Evolutionary conservation across 2,113 vertebrate species (phyloP).

Genomic region (Petaurus breviceps): DNA sequence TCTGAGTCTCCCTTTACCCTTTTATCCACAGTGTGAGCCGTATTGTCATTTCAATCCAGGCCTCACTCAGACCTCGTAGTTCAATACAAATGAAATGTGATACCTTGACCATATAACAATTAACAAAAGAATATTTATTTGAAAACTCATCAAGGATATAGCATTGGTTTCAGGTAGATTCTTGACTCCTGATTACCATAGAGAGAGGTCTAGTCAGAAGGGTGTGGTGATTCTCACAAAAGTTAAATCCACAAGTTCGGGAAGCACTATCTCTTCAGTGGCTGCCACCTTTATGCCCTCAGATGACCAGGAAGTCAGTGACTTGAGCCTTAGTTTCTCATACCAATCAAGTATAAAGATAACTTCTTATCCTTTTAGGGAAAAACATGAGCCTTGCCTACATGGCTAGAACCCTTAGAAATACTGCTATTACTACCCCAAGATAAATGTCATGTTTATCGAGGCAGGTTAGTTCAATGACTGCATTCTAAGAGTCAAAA

Average conservation of each 20-base stretch:
- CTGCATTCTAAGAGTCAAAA: not conserved
- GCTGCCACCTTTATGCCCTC: not conserved
- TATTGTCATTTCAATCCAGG: not conserved
- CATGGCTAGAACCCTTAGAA: not conserved
- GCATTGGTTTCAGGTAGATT: not conserved
- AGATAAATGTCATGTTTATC: not conserved
- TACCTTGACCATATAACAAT: not conserved
- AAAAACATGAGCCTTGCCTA: not conserved
- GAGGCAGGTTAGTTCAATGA: not conserved
- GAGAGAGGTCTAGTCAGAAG: not conserved
- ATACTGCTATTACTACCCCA: not conserved
- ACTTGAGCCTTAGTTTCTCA: not conserved
- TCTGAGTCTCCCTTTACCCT: not conserved
- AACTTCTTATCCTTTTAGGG: not conserved
- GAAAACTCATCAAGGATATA: not conserved
- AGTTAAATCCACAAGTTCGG: too few relatives aligned
- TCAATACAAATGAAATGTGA: not conserved
- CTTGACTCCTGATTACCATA: not conserved
- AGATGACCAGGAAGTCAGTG: not conserved
- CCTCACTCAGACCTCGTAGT: not conserved
- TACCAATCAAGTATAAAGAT: not conserved
- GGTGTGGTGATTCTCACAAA: not conserved
- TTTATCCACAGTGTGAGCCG: not conserved
- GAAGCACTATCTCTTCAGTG: too few relatives aligned
- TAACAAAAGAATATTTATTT: not conserved